phyloP scores from a whole-genome alignment of 2,113 vertebrate genomes.

The Girardinichthys multiradiatus region DNA sequence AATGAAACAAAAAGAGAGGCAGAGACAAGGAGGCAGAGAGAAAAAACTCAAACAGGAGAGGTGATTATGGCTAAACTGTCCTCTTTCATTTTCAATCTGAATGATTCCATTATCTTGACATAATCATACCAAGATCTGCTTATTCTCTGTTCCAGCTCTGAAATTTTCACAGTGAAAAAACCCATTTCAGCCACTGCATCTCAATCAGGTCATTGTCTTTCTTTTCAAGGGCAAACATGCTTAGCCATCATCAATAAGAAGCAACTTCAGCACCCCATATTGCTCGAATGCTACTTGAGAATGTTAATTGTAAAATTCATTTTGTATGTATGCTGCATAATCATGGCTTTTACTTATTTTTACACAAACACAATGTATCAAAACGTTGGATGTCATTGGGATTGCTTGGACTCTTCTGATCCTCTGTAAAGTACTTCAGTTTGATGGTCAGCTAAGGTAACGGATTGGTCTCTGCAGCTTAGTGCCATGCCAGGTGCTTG shows the following conservation, averaged over 20 bases:
- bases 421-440: slow-evolving; percentile 48
- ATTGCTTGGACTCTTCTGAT: slow-evolving; percentile 38
- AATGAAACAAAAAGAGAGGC: slow-evolving; percentile 23
- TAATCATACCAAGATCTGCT: slow-evolving; percentile 67
- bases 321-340: slow-evolving; percentile 11
- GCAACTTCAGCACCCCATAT: background rate
- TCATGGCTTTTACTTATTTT: background rate
- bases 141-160: slow-evolving; percentile 47
- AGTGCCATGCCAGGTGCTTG: slow-evolving; percentile 62
- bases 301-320: slow-evolving; percentile 28
- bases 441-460: slow-evolving; percentile 58
- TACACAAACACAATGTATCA: background rate
- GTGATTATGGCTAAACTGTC: slow-evolving; percentile 62
- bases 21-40: slow-evolving; percentile 12
- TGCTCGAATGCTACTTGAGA: slow-evolving; percentile 10
- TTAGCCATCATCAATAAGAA: slow-evolving; percentile 15
- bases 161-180: slow-evolving; percentile 56
- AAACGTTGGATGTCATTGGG: slow-evolving; percentile 29
- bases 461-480: slow-evolving; percentile 62
- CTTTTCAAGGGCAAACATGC: slow-evolving; percentile 58
- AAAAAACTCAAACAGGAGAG: slow-evolving; percentile 34
- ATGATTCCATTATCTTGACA: slow-evolving; percentile 74
- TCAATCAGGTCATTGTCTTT: slow-evolving; percentile 69
- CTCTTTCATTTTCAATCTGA: slow-evolving; percentile 69
- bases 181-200: slow-evolving; percentile 55